A percentile compares a stretch with the other conserved stretches of the same genome.
These are phyloP conservation scores for Poeciliopsis retropinna DNA, from an alignment of 2,113 vertebrate species.

Conservation along the genomic window DNA sequence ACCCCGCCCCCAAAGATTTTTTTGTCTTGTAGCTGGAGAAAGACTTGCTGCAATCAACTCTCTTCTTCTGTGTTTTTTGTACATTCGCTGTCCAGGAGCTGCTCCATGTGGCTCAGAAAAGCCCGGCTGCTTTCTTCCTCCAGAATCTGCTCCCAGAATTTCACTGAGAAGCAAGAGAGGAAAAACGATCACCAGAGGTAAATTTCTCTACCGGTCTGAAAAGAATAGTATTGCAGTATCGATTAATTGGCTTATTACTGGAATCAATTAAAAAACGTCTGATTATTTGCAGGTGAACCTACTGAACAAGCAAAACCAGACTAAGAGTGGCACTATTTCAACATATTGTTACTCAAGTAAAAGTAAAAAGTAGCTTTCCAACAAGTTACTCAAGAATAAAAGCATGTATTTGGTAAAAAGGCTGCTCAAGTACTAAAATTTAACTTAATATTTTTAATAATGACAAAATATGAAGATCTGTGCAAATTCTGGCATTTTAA, in stretches of 20 bases:
- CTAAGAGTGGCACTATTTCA: too few species aligned
- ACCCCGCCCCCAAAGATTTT: not conserved
- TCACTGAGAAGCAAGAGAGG: slow-evolving; percentile 56
- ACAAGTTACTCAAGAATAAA: too few species aligned
- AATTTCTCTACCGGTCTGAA: too few species aligned
- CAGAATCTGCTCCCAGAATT: slow-evolving; percentile 80
- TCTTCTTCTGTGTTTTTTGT: slow-evolving; percentile 55
- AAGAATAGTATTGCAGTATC: too few species aligned
- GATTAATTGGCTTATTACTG: too few species aligned
- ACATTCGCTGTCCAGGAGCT: slow-evolving; percentile 62
- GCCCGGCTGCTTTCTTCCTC: slow-evolving; percentile 71
- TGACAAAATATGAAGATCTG: too few species aligned
- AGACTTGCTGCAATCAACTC: slow-evolving; percentile 64
- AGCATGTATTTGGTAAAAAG: too few species aligned
- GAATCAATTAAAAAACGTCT: not conserved
- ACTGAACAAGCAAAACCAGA: not conserved
- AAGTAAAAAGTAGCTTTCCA: too few species aligned
- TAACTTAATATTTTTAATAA: too few species aligned
- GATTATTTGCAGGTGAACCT: not conserved
- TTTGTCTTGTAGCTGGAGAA: slow-evolving; percentile 15
- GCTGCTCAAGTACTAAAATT: too few species aligned
- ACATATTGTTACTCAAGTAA: too few species aligned
- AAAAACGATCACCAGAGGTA: not conserved
- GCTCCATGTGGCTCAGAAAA: slow-evolving; percentile 72
- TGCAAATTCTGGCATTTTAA: too few species aligned